Evolutionary conservation across 2,888 invertebrate genomes (phyloP).

Genomic region (Cataglyphis altisquamis): DNA sequence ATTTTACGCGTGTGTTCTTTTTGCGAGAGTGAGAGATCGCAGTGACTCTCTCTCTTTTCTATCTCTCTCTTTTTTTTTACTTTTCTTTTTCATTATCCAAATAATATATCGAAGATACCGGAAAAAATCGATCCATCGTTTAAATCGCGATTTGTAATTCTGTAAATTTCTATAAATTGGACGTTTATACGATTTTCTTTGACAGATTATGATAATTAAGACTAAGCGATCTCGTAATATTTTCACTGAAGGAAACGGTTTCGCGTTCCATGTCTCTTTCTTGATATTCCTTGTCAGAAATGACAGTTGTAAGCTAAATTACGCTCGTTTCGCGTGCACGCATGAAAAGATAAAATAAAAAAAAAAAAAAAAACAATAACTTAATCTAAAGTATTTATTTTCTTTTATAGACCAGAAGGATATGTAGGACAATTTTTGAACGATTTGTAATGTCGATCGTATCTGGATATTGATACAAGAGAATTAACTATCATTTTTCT

Average conservation of each 20-base stretch:
- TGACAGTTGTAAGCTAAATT: not conserved
- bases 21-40: not conserved
- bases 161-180: not conserved
- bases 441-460: not conserved
- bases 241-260: not conserved
- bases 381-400: slow-evolving; percentile 44
- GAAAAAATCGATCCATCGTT: not conserved
- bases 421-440: not conserved
- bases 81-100: not conserved
- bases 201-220: not conserved
- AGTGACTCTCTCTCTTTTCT: not conserved
- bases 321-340: not conserved
- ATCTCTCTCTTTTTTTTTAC: not conserved
- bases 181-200: not conserved
- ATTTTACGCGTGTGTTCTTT: not conserved
- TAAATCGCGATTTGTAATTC: not conserved
- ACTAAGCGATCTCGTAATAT: slow-evolving; percentile 3
- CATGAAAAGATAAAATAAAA: slow-evolving; percentile 33
- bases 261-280: not conserved
- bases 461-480: not conserved
- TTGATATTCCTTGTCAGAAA: not conserved
- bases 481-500: not conserved
- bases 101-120: not conserved
- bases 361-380: slow-evolving; percentile 24
- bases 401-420: not conserved